Base-by-base conservation (phyloP, 1,140 invertebrate genomes). In the Acromyrmex echinatior region DNA sequence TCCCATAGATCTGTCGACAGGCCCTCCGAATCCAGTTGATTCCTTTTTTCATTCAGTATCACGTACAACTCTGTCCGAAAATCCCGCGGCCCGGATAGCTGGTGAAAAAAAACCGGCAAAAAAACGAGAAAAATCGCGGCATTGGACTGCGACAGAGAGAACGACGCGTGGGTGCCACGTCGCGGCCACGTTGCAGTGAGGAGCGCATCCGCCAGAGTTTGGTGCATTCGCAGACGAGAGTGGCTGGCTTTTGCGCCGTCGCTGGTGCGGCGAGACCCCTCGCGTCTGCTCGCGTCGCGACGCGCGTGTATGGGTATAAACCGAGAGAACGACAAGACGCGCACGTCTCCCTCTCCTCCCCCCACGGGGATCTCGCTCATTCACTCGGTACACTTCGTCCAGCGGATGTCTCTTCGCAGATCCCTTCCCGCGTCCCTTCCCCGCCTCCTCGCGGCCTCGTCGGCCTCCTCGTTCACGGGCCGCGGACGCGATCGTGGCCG, bases 1-100 rank as follows among this genome's bases (percentile, higher is more conserved):
- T 92, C 88, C 68, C 87, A 86, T 86, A 87, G 89, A 85, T 88
- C 81, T 76, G 77, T 89, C 85, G 62, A 62, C 25, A 71, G 74
- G 85, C 60, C 58, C 74, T 53, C 70, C 74, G 74, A 58, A 51
- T 49, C 2, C 18, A 14, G 31, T 9, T n/a, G 39, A 9, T 16
- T 39, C 7, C 39, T 88, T 84, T 79, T 79, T 87, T 82, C 45
- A 12, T 78, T 82, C 56, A 35, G 58, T 56, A 35, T 35, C 62
- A 66, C 70, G 62, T 28, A 28, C 6, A 66, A 28, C 45, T 62
- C 14, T 12, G 5, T 6, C 16, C 4, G 18, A 62, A 45, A 65
- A 49, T 78, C 39, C 21, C 12, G 65, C n/a, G n/a, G 21, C 1
- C 7, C 28, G 60, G 45, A 9, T 3, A 16, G 31, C 7, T 3